Conservation (phyloP, 2,888 invertebrate species). For the Choreutis nemorana region DNA sequence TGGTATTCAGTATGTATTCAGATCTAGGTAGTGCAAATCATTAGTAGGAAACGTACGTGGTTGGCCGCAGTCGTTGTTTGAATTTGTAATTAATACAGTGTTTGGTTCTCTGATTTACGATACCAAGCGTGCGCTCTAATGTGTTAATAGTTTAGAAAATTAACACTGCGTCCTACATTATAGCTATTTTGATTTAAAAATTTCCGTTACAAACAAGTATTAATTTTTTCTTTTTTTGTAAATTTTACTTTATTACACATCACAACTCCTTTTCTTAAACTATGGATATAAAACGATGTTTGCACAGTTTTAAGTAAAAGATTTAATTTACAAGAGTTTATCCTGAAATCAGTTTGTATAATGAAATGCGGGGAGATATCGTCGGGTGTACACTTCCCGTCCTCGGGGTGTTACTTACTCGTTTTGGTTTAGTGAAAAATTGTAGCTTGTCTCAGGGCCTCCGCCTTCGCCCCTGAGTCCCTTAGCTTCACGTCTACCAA, state of each 20-base stretch:
- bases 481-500: conserved; percentile 18
- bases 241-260: too few relatives aligned
- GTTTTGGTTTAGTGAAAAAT: conserved; percentile 59
- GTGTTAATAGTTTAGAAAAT: conserved; percentile 61
- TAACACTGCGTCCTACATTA: too few relatives aligned
- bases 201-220: too few relatives aligned
- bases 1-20: not conserved
- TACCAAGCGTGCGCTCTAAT: conserved; percentile 51
- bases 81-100: conserved; percentile 66
- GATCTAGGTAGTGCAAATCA: conserved; percentile 41
- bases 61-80: conserved; percentile 61
- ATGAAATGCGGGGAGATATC: conserved; percentile 31
- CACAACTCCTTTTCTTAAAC: too few relatives aligned
- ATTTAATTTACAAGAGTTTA: conserved; percentile 7
- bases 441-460: conserved; percentile 22
- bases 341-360: conserved; percentile 26
- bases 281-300: too few relatives aligned
- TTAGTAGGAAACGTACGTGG: conserved; percentile 61
- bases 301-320: conserved; percentile 10
- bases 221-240: too few relatives aligned
- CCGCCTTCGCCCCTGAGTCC: conserved; percentile 25
- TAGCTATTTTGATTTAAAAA: not conserved
- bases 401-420: conserved; percentile 48
- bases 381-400: conserved; percentile 27
- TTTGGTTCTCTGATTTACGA: conserved; percentile 64